Percentiles rank a stretch among this genome's conserved stretches.
These are phyloP conservation scores for Limnodromus scolopaceus DNA, from an alignment of 2,797 vertebrate species.

Conservation along the genomic window DNA sequence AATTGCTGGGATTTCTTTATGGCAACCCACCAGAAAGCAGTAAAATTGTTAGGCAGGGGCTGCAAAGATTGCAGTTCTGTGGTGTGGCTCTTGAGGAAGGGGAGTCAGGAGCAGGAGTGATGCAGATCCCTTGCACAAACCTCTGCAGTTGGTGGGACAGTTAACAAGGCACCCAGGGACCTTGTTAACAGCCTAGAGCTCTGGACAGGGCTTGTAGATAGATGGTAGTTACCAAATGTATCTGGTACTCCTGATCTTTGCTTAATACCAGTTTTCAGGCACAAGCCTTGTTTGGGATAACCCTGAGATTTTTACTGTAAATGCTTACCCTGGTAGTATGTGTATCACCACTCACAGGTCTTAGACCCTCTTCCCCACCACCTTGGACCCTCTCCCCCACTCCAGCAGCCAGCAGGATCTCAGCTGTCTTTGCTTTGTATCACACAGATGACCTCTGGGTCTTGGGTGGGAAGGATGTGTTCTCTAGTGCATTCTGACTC, in stretches of 20 bases:
- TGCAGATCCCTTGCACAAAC: background rate
- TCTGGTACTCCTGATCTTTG: background rate
- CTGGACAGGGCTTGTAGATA: background rate
- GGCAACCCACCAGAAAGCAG: background rate
- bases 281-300: background rate
- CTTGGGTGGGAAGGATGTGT: background rate
- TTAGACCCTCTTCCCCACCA: background rate
- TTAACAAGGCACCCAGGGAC: background rate
- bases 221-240: background rate
- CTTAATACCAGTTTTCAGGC: background rate
- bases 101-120: background rate
- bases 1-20: background rate
- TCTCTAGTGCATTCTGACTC: background rate
- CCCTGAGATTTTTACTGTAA: background rate
- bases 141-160: slow-evolving; percentile 78
- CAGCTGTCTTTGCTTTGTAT: background rate
- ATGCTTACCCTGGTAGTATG: background rate
- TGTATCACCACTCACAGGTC: background rate
- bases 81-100: background rate
- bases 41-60: background rate
- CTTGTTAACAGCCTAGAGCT: background rate
- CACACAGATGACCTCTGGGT: background rate
- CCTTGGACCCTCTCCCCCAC: background rate
- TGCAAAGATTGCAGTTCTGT: background rate
- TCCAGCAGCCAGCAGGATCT: background rate